Conservation (phyloP, 2,113 vertebrate genomes). For the Aepyceros melampus region DNA sequence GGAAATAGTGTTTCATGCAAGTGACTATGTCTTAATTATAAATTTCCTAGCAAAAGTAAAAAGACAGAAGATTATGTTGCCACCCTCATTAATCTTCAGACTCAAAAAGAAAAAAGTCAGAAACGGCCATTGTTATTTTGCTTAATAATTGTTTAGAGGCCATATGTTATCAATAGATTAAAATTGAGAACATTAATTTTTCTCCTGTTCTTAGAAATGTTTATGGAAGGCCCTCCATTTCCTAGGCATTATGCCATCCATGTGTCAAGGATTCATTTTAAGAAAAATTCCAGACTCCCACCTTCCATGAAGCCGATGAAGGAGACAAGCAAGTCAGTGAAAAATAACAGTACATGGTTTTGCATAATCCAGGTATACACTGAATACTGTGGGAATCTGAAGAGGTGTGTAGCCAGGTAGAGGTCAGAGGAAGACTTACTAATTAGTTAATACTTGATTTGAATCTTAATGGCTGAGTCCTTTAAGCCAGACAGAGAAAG, state of each 20-base stretch:
- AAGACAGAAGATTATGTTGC: neutral
- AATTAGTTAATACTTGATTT: neutral
- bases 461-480: neutral
- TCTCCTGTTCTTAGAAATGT: neutral
- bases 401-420: neutral
- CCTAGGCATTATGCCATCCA: neutral
- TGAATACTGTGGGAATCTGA: neutral
- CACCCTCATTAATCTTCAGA: neutral
- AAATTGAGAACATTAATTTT: neutral
- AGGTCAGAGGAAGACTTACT: neutral
- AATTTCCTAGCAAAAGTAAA: conserved; percentile 33
- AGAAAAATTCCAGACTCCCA: neutral
- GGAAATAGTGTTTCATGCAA: conserved; percentile 13
- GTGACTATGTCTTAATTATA: neutral
- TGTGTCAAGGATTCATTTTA: neutral
- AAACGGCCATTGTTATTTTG: neutral
- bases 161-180: neutral
- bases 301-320: neutral
- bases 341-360: neutral
- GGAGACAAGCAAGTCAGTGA: neutral
- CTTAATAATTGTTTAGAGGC: neutral
- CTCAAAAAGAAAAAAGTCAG: neutral
- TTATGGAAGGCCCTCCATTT: neutral
- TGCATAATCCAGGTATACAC: neutral
- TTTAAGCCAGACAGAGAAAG: neutral